Evolutionary conservation across 2,888 invertebrate species (phyloP).

Genomic region (Campoletis raptor): DNA sequence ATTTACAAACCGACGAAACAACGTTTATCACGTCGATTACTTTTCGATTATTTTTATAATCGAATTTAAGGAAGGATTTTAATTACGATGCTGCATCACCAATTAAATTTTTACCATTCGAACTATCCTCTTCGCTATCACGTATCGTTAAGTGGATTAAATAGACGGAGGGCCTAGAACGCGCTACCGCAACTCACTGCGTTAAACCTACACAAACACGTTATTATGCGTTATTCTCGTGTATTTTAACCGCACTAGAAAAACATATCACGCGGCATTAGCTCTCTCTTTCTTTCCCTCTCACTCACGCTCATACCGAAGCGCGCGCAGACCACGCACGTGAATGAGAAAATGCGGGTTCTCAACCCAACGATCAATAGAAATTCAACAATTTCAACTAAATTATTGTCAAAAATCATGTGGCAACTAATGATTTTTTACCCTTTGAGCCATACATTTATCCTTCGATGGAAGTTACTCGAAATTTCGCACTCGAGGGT

Average conservation of each 20-base stretch:
- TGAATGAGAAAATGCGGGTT: slow-evolving; percentile 78
- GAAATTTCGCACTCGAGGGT: too few species aligned
- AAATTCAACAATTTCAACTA: not conserved
- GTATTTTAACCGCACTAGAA: slow-evolving; percentile 37
- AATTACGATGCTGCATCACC: not conserved
- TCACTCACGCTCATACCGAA: slow-evolving; percentile 28
- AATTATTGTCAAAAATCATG: too few species aligned
- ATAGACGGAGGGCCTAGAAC: not conserved
- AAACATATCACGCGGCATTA: slow-evolving; percentile 46
- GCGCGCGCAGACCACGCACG: slow-evolving; percentile 54
- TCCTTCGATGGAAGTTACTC: too few species aligned
- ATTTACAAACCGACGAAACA: too few species aligned
- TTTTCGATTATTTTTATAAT: too few species aligned
- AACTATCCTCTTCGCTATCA: not conserved
- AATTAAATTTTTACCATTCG: not conserved
- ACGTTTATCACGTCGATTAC: too few species aligned
- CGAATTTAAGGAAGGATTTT: not conserved
- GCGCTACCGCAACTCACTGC: slow-evolving; percentile 20
- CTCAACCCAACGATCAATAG: slow-evolving; percentile 70
- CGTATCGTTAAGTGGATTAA: not conserved
- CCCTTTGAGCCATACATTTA: too few species aligned
- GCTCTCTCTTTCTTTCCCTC: slow-evolving; percentile 17
- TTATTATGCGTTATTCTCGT: slow-evolving; percentile 52
- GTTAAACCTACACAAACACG: slow-evolving; percentile 55
- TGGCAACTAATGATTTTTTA: too few species aligned